Conservation (phyloP, 2,113 vertebrate species). For the Zosterops japonicus region DNA sequence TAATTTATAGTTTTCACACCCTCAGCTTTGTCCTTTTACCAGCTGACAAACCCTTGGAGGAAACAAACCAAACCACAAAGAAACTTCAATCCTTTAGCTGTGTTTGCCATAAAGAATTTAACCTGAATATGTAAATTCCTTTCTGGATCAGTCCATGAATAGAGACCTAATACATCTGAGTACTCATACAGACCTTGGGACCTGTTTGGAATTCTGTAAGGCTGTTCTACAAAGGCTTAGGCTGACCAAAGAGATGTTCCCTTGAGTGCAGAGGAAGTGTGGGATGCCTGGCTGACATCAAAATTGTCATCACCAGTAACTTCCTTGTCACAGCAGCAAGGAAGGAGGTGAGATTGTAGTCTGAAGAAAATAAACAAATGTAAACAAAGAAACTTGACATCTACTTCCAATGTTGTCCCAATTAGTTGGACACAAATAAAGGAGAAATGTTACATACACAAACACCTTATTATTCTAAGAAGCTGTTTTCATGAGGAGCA, state of each 20-base stretch:
- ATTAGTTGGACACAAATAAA: background rate
- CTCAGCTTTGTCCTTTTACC: background rate
- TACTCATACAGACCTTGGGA: background rate
- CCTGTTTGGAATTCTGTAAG: background rate
- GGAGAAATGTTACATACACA: background rate
- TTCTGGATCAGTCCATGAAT: background rate
- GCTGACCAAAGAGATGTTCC: background rate
- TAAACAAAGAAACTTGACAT: background rate
- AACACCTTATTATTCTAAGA: background rate
- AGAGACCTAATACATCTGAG: fast-evolving
- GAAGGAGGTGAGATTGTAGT: background rate
- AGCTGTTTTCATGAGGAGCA: background rate
- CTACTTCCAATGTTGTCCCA: background rate
- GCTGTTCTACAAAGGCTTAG: background rate
- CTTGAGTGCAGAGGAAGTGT: fast-evolving
- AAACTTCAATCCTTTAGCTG: background rate
- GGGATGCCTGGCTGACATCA: fast-evolving
- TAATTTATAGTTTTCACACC: background rate
- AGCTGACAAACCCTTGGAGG: background rate
- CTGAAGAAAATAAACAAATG: background rate
- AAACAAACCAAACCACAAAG: background rate
- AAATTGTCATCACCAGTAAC: too few relatives aligned
- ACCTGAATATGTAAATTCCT: background rate
- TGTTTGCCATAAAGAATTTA: background rate
- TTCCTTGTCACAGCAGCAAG: background rate